A percentile compares a stretch with the other conserved stretches of the same genome.
Conservation (phyloP, 2,888 invertebrate genomes). For the Andrena chrysosceles region DNA sequence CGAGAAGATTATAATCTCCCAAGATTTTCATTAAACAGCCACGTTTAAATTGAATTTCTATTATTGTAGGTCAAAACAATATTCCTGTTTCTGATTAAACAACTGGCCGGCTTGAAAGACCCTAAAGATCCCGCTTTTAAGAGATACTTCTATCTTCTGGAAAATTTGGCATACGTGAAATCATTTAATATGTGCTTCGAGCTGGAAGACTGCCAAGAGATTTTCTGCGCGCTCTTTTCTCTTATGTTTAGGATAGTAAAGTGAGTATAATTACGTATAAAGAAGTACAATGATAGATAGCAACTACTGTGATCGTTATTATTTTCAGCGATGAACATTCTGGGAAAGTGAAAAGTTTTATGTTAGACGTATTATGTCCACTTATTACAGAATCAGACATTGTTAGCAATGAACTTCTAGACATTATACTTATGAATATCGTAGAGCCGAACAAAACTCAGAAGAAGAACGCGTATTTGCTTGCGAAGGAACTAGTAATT, state of each 20-base stretch:
- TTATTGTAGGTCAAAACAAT: conserved; percentile 88
- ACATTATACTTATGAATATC: conserved; percentile 96
- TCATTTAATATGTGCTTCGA: conserved; percentile 99
- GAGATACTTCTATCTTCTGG: conserved; percentile 97
- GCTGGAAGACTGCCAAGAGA: conserved; percentile 98
- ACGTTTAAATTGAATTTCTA: background rate
- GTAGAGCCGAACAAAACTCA: conserved; percentile 97
- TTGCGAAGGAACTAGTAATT: conserved; percentile 96
- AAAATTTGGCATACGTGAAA: conserved; percentile 98
- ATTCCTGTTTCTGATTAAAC: conserved; percentile 97
- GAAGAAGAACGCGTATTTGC: conserved; percentile 94
- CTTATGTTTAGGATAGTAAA: conserved; percentile 98
- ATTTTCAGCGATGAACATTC: conserved; percentile 95
- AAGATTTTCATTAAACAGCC: no score
- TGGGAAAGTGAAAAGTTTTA: conserved; percentile 97
- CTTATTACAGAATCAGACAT: conserved; percentile 98
- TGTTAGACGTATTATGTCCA: conserved; percentile 97
- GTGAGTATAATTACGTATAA: conserved; percentile 87
- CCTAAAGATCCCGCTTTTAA: conserved; percentile 99
- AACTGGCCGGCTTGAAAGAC: conserved; percentile 96
- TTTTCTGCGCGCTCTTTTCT: conserved; percentile 96
- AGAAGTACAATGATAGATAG: background rate
- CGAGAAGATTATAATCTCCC: no score
- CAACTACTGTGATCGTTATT: background rate
- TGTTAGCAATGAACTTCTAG: conserved; percentile 96